Evolutionary conservation across 2,113 vertebrate genomes (phyloP), one percentile per base, ranked within the genome.

Genomic region (Hippolais icterina): DNA sequence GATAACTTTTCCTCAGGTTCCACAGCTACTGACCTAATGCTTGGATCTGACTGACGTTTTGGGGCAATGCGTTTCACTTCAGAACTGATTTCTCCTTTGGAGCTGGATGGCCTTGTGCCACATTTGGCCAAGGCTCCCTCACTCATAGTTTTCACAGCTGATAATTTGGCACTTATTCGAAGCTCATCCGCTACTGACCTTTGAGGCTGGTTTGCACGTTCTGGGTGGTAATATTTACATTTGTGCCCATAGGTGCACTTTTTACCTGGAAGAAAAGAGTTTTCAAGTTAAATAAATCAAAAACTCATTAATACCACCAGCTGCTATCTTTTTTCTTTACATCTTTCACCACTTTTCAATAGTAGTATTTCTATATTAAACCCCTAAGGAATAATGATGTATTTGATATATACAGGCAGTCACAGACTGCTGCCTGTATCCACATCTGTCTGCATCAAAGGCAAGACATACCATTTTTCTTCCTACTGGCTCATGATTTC

Each of bases 181-280:
- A 99, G 99, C 96, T 99, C 99, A 95, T 99, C 99, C 68, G 99
- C 99, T 88, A 99, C 99, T 10, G 99, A 99, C 84, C 99, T 98
- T 97, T 98, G 98, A 27, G 99, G 98, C 96, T 99, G 99, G 97
- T 99, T 99, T 92, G 99, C 99, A 83, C 99, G 98, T 97, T 99
- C 99, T 28, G 99, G 99, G 93, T 99, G 99, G 97, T 99, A 99
- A 98, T 99, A 99, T 98, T 99, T 99, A 98, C 99, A 99, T 98
- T 99, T 99, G 97, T 99, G 99, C 96, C 99, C 99, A 89, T 99
- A 99, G 75, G 99, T 99, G 97, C 99, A 99, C 98, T 99, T 99
- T 98, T 99, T 99, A 93, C 99, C 99, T 99, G 97, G 94, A 97
- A 97, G 95, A 96, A 95, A 82, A 96, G 92, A 42, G 24, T 41